Base-by-base conservation (phyloP, 1,140 invertebrate genomes). In the Atta texana region DNA sequence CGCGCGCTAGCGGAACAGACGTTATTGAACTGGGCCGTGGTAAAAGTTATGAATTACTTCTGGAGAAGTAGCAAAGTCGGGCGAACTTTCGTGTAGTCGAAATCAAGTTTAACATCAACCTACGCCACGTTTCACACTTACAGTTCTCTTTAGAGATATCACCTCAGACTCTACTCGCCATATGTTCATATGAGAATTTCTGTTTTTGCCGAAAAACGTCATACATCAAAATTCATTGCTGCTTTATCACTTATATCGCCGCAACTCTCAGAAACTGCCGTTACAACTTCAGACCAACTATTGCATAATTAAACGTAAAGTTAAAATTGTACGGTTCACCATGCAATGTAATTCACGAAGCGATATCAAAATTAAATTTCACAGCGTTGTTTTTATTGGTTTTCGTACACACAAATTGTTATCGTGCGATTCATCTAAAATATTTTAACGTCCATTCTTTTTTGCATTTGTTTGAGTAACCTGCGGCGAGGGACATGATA, bases 1-100 rank as follows among this genome's bases (percentile, higher is more conserved):
- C 80, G 77, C 69, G 68, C 80, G 77, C 69, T 3, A 18, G 80
- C 69, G 28, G 80, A 74, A 61, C 80, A 31, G 69, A 84, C 69
- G 80, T 75, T 82, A 74, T 84, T 84, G 69, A 61, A 74, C 69
- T 49, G 69, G 69, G 39, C 69, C 80, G 80, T 55, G 80, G 80
- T 84, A 84, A 84, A 84, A 84, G 80, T 84, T 84, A 84, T 84
- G 80, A 84, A 84, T 84, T 84, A 84, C 80, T 84, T 59, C 53
- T 39, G n/a, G 69, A 39, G 59, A 84, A 84, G 80, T 84, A 84
- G 80, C 69, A 28, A 84, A 84, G 69, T 84, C 80, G 55, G 39
- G 34, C 80, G 55, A 84, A 84, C 80, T 84, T 84, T 74, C 44
- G 69, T 72, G 55, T 61, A 61, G 69, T 57, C 80, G 80, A 84